Evolutionary conservation across 2,888 invertebrate species (phyloP), one percentile per base, ranked within the genome.

Genomic region (Netelia fuscicornis): DNA sequence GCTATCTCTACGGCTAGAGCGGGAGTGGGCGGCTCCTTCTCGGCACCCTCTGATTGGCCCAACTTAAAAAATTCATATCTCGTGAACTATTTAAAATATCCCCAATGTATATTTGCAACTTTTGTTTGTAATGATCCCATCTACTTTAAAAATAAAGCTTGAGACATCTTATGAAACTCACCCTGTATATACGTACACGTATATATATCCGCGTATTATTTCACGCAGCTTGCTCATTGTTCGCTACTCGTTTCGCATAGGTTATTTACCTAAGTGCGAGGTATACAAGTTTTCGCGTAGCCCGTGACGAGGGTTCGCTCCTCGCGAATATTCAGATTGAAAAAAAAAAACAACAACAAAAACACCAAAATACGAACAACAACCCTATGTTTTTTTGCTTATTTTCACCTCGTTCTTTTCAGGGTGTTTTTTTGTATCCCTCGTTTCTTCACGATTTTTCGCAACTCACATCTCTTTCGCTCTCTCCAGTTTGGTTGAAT

Each of bases 261-360:
- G 83, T 86, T 86, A 86, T 86, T 86, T 86, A 74, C 76, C 86
- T 76, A 84, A 86, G 84, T 84, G 84, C 84, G 58, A 81, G 79
- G 72, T 74, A 84, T 84, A 84, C 84, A 81, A 82, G 76, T 84
- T 81, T 58, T 74, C 81, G 75, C 67, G 64, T 52, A 52, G 62
- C 82, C 60, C 56, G 48, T 48, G 62, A 65, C 71, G 30, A 20
- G 20, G 20, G 20, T 20, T 20, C 20, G 20, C 20, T 20, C 20
- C 20, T 20, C 48, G 58, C 72, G 56, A 37, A 37, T 37, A 6
- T 37, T 37, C 37, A 37, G 37, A 8, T 37, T 37, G 37, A 37
- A 37, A 6, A 3, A 0, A 37, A 5, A 37, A 37, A 37, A 37
- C 37, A 37, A 30, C 2, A 30, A 30, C 37, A 37, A 37, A 37